phyloP scores from a whole-genome alignment of 2,888 invertebrate genomes.

The Eristalis arbustorum region DNA sequence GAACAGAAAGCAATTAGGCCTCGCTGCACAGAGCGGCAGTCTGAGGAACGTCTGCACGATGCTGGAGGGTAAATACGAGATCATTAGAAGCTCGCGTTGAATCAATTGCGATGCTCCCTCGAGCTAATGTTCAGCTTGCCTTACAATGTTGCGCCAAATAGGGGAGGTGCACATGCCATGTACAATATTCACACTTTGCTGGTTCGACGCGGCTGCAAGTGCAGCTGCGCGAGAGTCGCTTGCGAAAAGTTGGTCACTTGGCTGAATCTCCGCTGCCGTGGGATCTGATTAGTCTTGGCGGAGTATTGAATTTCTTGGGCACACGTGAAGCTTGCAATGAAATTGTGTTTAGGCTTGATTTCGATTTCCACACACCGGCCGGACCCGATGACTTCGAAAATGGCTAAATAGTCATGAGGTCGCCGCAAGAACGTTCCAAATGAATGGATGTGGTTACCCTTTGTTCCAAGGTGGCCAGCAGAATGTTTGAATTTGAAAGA shows the following conservation, averaged over 20 bases:
- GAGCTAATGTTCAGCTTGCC: neutral
- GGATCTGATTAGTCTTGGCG: neutral
- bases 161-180: neutral
- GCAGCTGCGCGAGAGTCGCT: neutral
- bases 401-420: neutral
- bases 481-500: neutral
- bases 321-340: neutral
- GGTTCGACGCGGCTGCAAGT: neutral
- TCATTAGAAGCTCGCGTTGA: neutral
- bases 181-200: neutral
- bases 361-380: neutral
- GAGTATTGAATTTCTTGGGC: neutral
- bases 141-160: neutral
- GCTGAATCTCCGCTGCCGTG: neutral
- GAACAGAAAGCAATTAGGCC: constrained; percentile 7
- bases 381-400: neutral
- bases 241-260: neutral
- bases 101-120: neutral
- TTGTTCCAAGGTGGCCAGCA: neutral
- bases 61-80: neutral
- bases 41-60: constrained; percentile 10
- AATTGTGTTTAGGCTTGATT: neutral
- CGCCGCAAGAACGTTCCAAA: neutral
- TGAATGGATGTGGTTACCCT: no score
- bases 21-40: neutral